phyloP scores from a whole-genome alignment of 2,797 vertebrate genomes.

The Babyrousa celebensis region DNA sequence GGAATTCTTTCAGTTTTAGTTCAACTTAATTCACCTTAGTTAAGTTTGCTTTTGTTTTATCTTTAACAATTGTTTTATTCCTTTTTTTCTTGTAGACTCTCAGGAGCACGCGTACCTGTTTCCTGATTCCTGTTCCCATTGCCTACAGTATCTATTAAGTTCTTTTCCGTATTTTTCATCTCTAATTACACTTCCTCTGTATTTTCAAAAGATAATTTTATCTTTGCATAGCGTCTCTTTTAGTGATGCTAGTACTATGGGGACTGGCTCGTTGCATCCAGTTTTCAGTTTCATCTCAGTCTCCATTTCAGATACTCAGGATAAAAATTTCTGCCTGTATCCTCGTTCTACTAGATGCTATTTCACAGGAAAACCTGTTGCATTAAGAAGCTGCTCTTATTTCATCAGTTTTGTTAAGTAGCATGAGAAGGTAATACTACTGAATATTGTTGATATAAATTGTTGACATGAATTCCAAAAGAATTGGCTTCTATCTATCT shows the following conservation, averaged over 20 bases:
- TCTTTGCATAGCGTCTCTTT: neutral
- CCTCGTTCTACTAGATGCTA: neutral
- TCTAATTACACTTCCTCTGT: slow-evolving; percentile 28
- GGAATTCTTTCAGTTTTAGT: neutral
- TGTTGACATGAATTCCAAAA: slow-evolving; percentile 60
- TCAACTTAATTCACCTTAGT: neutral
- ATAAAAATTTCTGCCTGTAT: neutral
- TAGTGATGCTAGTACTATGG: neutral
- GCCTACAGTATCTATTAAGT: neutral
- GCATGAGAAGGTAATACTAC: neutral
- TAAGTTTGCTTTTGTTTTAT: slow-evolving; percentile 18
- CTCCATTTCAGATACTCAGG: neutral
- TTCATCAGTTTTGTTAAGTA: slow-evolving; percentile 48
- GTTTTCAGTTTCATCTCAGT: slow-evolving; percentile 21
- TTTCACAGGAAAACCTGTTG: neutral
- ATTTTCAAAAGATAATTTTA: slow-evolving; percentile 34
- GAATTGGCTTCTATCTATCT: neutral
- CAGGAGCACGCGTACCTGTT: neutral
- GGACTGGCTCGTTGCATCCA: neutral
- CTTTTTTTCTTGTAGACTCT: neutral
- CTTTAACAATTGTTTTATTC: neutral
- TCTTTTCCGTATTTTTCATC: neutral
- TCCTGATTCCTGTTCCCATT: neutral
- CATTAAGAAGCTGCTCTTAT: slow-evolving; percentile 27
- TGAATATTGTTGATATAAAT: slow-evolving; percentile 46